phyloP scores from a whole-genome alignment of 2,113 vertebrate species.

The Glareola pratincola region DNA sequence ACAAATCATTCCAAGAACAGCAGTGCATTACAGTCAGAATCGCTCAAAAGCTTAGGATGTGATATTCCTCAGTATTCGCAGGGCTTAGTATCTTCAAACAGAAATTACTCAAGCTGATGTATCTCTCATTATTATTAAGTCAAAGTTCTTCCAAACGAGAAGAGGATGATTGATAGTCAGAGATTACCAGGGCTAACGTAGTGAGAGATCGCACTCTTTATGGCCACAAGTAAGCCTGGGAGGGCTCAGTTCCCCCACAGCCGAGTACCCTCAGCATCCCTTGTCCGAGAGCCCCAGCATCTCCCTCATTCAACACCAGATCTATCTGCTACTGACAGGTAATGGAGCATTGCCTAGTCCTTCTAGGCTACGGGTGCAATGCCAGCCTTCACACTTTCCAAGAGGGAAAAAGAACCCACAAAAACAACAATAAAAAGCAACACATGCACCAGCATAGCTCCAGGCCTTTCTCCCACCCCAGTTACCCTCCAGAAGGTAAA shows the following conservation, averaged over 20 bases:
- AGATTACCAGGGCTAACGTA: background rate
- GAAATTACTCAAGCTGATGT: constrained; percentile 52
- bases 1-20: constrained; percentile 60
- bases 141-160: constrained; percentile 23
- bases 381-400: background rate
- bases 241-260: background rate
- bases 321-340: background rate
- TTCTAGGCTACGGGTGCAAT: background rate
- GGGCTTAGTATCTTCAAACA: constrained; percentile 53
- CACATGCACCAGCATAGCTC: background rate
- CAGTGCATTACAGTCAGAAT: constrained; percentile 28
- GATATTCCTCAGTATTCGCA: constrained; percentile 35
- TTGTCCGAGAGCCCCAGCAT: fast-evolving
- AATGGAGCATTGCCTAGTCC: background rate
- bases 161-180: constrained; percentile 12
- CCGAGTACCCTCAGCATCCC: background rate
- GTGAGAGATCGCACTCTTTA: background rate
- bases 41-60: constrained; percentile 33
- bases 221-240: background rate
- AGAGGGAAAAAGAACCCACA: background rate
- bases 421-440: background rate
- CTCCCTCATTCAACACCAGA: background rate
- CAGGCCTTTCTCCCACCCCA: background rate
- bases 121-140: constrained; percentile 40
- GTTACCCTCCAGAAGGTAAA: background rate